Base-by-base conservation (phyloP, 1,140 invertebrate genomes). In the Grapholita molesta region DNA sequence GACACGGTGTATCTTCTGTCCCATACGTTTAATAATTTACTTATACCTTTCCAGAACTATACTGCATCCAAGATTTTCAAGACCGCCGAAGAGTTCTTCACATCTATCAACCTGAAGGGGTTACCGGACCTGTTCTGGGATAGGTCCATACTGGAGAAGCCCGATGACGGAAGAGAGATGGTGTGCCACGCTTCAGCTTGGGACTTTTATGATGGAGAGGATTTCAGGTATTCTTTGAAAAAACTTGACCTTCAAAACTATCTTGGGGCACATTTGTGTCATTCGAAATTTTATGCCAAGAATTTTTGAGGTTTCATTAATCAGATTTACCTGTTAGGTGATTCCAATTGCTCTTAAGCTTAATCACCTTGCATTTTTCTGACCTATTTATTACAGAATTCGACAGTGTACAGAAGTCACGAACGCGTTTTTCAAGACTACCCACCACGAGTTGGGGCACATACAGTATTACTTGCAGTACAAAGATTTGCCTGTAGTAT, bases 111-210 rank as follows among this genome's bases (percentile, higher is more conserved):
- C 32, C 73, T 93, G 28, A 84, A 91, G 57, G 93, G 74, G 0
- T 91, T 94, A 90, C 89, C 90, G 0, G 84, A 86, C 0, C 23
- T 82, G 18, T 94, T 94, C 69, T 94, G 93, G 93, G 84, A 92
- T 21, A 90, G 88, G 3, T 94, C 93, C 0, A 92, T 95, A 5
- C 84, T 95, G 4, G 92, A 93, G 53, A 95, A 94, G 71, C 94
- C 94, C 0, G 72, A 93, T 83, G 84, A 93, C 71, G 93, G 93
- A 25, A 89, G 95, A 0, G 93, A 95, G 23, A 91, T 95, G 66
- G 89, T 94, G 0, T 96, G 97, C 78, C 96, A 97, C 75, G 95
- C 96, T 0, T 95, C 95, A 0, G 96, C 96, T 1, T 96, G 95
- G 94, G 96, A 97, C 83, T 95, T 97, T 72, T 96, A 91, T 75